phyloP scores from a whole-genome alignment of 2,113 vertebrate genomes.

The Clupea harengus region DNA sequence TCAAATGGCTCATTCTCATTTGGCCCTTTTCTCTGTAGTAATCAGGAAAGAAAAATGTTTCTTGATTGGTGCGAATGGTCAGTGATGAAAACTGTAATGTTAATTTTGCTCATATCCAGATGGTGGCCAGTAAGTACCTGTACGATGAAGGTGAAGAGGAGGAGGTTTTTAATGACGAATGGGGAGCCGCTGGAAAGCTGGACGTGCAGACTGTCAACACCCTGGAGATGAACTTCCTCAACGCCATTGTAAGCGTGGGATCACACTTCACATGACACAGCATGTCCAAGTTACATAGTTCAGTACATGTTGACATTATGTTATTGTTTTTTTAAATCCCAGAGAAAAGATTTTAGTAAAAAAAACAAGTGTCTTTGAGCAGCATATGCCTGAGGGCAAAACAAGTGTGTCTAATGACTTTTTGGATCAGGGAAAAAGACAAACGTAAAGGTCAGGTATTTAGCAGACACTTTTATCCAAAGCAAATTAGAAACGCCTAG shows the following conservation, averaged over 20 bases:
- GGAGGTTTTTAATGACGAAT: conserved; percentile 97
- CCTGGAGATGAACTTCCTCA: conserved; percentile 93
- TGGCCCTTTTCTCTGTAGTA: too few species aligned
- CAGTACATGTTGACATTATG: neutral
- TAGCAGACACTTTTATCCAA: too few species aligned
- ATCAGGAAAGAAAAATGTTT: too few species aligned
- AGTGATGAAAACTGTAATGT: too few species aligned
- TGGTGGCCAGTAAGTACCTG: conserved; percentile 98
- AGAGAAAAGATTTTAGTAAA: too few species aligned
- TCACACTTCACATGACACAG: neutral
- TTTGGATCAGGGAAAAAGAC: too few species aligned
- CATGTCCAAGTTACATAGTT: neutral
- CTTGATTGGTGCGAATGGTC: too few species aligned
- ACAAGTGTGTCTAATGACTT: neutral
- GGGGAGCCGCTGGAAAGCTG: conserved; percentile 93
- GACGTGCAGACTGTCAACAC: conserved; percentile 90
- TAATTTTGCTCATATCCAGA: conserved; percentile 66
- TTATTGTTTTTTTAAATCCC: neutral
- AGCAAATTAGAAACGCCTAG: too few species aligned
- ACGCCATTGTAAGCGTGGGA: conserved; percentile 82
- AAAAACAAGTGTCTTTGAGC: too few species aligned
- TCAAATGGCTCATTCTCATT: too few species aligned
- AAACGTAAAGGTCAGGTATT: too few species aligned
- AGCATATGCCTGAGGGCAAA: neutral
- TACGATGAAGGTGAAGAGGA: conserved; percentile 98